phyloP scores from a whole-genome alignment of 2,113 vertebrate species.

The Calcarius ornatus region DNA sequence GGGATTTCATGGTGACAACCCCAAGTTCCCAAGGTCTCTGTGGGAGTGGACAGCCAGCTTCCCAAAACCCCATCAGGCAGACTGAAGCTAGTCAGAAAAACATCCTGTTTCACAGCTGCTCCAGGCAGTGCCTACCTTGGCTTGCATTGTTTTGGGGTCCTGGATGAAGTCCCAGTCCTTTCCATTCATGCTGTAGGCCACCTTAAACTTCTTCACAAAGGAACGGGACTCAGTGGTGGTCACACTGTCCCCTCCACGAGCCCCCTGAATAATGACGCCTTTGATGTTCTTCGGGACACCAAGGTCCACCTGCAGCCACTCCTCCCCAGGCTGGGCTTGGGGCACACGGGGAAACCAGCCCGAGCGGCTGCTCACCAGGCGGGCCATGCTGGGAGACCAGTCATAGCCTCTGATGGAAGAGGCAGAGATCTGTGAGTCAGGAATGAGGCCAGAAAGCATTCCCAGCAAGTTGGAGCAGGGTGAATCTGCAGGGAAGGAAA shows the following conservation, averaged over 20 bases:
- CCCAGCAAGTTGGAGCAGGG: conserved; percentile 94
- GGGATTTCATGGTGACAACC: neutral
- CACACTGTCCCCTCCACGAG: conserved; percentile 89
- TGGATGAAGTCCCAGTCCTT: conserved; percentile 90
- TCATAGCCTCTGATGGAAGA: conserved; percentile 93
- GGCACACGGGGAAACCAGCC: conserved; percentile 92
- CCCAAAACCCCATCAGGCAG: neutral
- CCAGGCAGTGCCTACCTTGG: conserved; percentile 80
- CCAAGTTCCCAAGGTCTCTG: neutral
- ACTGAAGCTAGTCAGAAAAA: neutral
- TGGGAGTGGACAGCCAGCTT: neutral
- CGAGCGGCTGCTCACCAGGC: conserved; percentile 91
- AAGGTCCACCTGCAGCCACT: conserved; percentile 96
- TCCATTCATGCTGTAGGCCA: conserved; percentile 91
- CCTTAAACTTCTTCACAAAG: conserved; percentile 94
- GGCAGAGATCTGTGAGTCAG: conserved; percentile 91
- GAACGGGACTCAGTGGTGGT: conserved; percentile 86
- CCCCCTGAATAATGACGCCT: conserved; percentile 94
- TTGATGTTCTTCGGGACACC: conserved; percentile 84
- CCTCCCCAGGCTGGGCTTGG: conserved; percentile 87
- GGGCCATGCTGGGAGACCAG: conserved; percentile 87
- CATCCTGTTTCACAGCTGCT: neutral
- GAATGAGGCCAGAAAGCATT: conserved; percentile 92
- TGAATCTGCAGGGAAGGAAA: conserved; percentile 78
- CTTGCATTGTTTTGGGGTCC: conserved; percentile 85